Percentiles rank a stretch among this genome's conserved stretches.
Conservation (phyloP, 1,140 invertebrate species). For the Artemia franciscana region DNA sequence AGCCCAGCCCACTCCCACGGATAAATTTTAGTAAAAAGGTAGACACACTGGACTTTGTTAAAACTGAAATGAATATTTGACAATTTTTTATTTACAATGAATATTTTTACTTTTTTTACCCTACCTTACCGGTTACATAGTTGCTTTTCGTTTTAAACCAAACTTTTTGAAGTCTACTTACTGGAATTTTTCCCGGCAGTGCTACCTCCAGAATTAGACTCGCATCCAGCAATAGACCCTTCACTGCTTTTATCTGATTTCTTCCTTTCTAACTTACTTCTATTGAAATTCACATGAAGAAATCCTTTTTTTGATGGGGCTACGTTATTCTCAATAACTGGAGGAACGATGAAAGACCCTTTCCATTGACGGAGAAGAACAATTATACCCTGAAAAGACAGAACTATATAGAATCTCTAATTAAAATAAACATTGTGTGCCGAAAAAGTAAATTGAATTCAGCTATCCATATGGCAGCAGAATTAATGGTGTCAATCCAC, state of each 20-base stretch:
- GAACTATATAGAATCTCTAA: slow-evolving; percentile 7
- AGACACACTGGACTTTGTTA: too few species aligned
- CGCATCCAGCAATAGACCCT: not conserved
- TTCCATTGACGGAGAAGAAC: slow-evolving; percentile 88
- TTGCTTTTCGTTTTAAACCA: too few species aligned
- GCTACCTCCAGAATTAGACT: not conserved
- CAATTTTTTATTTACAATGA: too few species aligned
- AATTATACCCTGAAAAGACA: slow-evolving; percentile 44
- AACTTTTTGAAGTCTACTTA: not conserved
- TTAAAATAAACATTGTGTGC: not conserved
- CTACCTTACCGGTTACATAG: too few species aligned
- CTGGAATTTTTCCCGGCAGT: not conserved
- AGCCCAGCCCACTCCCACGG: too few species aligned
- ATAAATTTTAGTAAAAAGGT: too few species aligned
- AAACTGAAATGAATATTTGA: too few species aligned
- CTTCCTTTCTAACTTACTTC: slow-evolving; percentile 10
- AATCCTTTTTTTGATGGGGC: not conserved
- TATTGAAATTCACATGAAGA: slow-evolving; percentile 6
- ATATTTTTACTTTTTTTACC: too few species aligned
- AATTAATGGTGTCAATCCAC: too few species aligned
- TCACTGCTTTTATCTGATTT: not conserved
- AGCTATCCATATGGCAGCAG: too few species aligned
- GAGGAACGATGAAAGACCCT: slow-evolving; percentile 77
- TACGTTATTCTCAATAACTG: slow-evolving; percentile 39
- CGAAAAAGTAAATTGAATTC: too few species aligned